Percentiles rank a stretch among this genome's conserved stretches.
Evolutionary conservation across 2,113 vertebrate genomes (phyloP).

Genomic region (Thymallus thymallus): DNA sequence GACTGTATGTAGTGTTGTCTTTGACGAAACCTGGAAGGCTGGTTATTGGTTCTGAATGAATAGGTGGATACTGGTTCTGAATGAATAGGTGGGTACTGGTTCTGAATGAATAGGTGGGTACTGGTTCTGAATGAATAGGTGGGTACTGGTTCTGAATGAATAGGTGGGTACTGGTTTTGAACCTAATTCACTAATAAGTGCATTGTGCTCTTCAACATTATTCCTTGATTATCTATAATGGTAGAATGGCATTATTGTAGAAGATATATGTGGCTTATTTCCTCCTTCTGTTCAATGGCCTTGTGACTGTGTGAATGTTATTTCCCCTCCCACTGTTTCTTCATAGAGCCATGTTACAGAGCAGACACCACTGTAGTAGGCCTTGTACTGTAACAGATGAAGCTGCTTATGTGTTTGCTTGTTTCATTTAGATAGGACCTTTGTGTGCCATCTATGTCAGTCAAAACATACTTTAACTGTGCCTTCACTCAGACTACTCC

Average conservation of each 20-base stretch:
- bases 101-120: neutral
- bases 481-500: constrained; percentile 11
- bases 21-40: neutral
- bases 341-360: neutral
- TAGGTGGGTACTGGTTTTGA: neutral
- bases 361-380: neutral
- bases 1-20: neutral
- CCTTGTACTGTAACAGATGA: neutral
- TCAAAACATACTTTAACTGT: constrained; percentile 29
- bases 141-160: no score
- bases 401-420: neutral
- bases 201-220: constrained; percentile 38
- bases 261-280: neutral
- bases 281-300: constrained; percentile 3
- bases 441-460: constrained; percentile 32
- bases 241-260: neutral
- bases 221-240: neutral
- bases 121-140: neutral
- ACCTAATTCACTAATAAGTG: constrained; percentile 24
- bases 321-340: neutral
- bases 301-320: neutral
- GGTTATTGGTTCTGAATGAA: neutral
- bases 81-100: neutral
- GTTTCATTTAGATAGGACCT: constrained; percentile 63
- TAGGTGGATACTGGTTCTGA: neutral